Percentiles rank a stretch among this genome's conserved stretches.
Conservation (phyloP, 2,113 vertebrate species). For the Chlorocebus sabaeus region DNA sequence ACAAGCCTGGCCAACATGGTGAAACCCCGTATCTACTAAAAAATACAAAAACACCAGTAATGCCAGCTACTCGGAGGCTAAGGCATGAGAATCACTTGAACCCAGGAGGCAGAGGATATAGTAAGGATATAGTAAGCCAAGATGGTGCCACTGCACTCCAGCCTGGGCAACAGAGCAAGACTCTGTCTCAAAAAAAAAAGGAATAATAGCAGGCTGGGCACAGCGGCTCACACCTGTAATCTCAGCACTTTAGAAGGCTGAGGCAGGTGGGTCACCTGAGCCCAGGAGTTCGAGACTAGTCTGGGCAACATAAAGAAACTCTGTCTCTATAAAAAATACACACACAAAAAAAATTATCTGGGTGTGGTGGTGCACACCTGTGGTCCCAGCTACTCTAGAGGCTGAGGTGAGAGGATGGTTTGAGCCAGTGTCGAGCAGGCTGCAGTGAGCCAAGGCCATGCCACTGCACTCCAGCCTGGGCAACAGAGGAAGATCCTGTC, state of each 20-base stretch:
- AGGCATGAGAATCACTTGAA: not conserved
- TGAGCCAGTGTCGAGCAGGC: not conserved
- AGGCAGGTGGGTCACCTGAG: not conserved
- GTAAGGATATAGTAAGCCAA: not conserved
- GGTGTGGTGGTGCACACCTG: not conserved
- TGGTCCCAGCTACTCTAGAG: not conserved
- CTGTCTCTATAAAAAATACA: not conserved
- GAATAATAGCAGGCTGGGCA: not conserved
- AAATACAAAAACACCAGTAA: not conserved
- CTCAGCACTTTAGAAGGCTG: not conserved
- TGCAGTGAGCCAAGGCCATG: not conserved
- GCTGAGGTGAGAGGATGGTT: not conserved
- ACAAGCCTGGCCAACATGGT: not conserved
- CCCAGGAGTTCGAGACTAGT: not conserved
- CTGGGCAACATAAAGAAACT: not conserved
- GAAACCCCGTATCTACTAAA: not conserved
- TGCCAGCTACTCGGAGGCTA: not conserved
- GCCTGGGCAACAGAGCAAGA: not conserved
- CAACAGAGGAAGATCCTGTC: not conserved
- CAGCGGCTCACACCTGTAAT: not conserved
- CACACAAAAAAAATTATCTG: not conserved
- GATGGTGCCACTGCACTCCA: not conserved
- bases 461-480: not conserved
- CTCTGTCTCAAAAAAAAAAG: not conserved
- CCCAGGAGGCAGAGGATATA: not conserved